These are phyloP conservation scores for Phylloscopus whistleri DNA, from an alignment of 2,113 vertebrate species.

Conservation along the genomic window DNA sequence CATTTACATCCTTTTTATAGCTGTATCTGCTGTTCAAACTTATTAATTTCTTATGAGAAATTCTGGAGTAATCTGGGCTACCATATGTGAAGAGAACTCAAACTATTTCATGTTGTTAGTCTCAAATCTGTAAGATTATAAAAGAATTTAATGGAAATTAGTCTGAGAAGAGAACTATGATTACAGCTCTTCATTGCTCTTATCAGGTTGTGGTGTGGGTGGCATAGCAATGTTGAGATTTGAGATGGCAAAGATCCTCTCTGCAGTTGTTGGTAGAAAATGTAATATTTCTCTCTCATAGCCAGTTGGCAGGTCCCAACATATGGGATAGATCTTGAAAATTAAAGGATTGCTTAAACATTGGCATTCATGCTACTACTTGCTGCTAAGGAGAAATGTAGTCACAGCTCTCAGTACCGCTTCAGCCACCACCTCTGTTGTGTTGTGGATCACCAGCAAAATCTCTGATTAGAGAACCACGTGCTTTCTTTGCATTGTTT, in stretches of 20 bases:
- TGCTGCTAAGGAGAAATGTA: background rate
- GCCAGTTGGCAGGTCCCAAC: background rate
- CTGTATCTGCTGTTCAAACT: background rate
- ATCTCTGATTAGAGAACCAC: slow-evolving; percentile 9
- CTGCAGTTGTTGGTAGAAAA: background rate
- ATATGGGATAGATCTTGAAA: background rate
- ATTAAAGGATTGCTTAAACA: background rate
- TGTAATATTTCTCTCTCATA: background rate
- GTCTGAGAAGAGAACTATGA: background rate
- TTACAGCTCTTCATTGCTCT: background rate
- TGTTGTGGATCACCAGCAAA: background rate
- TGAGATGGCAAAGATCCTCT: background rate
- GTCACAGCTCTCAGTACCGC: background rate
- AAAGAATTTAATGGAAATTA: background rate
- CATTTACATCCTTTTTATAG: background rate
- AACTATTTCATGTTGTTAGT: background rate
- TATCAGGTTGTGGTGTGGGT: background rate
- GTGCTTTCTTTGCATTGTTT: slow-evolving; percentile 15
- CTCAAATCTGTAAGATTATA: background rate
- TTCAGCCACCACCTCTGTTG: background rate
- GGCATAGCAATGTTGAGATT: background rate
- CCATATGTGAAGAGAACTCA: background rate
- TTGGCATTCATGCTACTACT: background rate
- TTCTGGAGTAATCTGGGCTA: background rate
- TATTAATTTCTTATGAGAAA: background rate